These are phyloP conservation scores for Blera fallax DNA, from an alignment of 2,888 invertebrate species.

Conservation along the genomic window DNA sequence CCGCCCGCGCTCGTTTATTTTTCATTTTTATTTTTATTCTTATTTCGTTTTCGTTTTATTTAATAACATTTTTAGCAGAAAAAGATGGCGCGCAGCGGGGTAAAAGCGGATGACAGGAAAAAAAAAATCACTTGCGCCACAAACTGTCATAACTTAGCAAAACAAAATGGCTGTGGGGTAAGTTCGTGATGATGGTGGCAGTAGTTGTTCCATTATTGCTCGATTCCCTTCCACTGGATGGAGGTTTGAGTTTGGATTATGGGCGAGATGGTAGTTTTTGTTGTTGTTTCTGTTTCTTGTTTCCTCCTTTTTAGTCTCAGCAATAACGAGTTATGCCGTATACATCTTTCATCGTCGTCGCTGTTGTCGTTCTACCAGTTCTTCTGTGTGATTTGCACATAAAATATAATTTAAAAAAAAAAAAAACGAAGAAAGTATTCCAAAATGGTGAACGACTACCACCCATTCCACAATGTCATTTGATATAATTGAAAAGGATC, in stretches of 20 bases:
- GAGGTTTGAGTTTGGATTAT: constrained; percentile 1
- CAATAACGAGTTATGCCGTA: constrained; percentile 36
- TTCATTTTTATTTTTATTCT: constrained; percentile 59
- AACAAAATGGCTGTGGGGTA: constrained; percentile 66
- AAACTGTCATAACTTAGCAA: constrained; percentile 70
- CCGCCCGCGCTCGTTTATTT: constrained; percentile 38
- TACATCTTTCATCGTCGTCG: constrained; percentile 29
- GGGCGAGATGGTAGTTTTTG: not conserved
- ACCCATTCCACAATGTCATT: constrained; percentile 55
- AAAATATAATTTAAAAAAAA: constrained; percentile 33
- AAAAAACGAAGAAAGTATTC: constrained; percentile 5
- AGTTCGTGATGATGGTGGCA: constrained; percentile 49
- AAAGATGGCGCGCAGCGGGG: constrained; percentile 40
- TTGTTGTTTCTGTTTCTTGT: constrained; percentile 5
- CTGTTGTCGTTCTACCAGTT: not conserved
- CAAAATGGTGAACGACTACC: constrained; percentile 49
- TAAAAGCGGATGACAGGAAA: constrained; percentile 36
- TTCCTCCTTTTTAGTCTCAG: constrained; percentile 5
- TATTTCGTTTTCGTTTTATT: constrained; percentile 60
- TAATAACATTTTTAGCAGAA: constrained; percentile 52
- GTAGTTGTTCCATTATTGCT: constrained; percentile 60
- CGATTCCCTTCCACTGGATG: constrained; percentile 14
- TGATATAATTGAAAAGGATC: constrained; percentile 70
- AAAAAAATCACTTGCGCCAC: constrained; percentile 66
- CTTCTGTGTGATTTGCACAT: constrained; percentile 37